These are phyloP conservation scores for Hydrolagus affinis DNA, from an alignment of 2,113 vertebrate species.

Conservation along the genomic window DNA sequence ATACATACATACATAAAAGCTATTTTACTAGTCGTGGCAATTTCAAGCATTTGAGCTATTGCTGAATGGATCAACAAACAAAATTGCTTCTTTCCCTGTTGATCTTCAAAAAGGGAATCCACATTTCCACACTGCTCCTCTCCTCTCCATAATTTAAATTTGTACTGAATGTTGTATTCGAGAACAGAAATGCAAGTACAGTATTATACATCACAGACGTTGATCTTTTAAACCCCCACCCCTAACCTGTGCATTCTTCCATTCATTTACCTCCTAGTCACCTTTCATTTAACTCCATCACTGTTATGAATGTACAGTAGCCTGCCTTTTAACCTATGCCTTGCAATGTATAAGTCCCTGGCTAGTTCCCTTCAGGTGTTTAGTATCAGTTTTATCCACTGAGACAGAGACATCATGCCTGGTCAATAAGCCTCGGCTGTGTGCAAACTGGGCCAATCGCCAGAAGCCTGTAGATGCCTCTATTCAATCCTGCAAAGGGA, in stretches of 20 bases:
- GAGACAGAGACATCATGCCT: neutral
- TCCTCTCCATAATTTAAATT: neutral
- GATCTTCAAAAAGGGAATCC: neutral
- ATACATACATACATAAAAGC: too few species aligned
- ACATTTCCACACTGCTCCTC: neutral
- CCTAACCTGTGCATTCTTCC: neutral
- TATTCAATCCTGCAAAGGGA: neutral
- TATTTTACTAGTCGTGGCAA: neutral
- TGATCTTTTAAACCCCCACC: neutral
- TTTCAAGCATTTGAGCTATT: neutral
- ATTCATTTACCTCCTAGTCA: neutral
- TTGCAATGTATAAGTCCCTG: neutral
- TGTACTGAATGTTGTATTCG: neutral
- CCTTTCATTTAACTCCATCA: neutral
- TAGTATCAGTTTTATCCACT: neutral
- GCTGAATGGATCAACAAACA: neutral
- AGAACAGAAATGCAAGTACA: neutral
- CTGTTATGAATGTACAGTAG: neutral
- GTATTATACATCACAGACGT: neutral
- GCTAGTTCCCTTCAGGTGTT: neutral
- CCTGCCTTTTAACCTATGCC: too few species aligned
- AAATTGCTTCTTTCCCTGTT: neutral
- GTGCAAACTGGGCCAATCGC: neutral
- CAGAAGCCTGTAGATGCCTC: neutral
- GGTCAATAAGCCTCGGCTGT: neutral